Conservation (phyloP, 1,140 invertebrate genomes). For the Anagrus nilaparvatae region DNA sequence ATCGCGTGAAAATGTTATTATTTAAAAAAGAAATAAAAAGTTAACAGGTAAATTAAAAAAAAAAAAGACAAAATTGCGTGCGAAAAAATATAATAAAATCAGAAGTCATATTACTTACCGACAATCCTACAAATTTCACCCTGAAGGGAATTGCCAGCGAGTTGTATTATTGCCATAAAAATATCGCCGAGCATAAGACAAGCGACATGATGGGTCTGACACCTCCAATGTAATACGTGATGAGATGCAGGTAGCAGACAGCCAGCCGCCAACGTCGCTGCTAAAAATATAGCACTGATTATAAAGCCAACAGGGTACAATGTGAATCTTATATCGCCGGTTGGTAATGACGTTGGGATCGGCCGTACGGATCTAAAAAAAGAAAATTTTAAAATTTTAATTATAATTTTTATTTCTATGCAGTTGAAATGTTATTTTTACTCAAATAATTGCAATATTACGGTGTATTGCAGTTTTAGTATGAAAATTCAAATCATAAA, state of each 20-base stretch:
- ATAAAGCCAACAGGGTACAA: slow-evolving; percentile 65
- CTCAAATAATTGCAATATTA: too few species aligned
- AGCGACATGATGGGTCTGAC: slow-evolving; percentile 71
- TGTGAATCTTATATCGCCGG: slow-evolving; percentile 48
- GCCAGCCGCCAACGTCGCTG: slow-evolving; percentile 62
- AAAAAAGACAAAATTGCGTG: background rate
- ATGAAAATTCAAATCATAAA: too few species aligned
- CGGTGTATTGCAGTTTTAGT: too few species aligned
- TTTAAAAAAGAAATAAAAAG: too few species aligned
- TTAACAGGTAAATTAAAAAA: background rate
- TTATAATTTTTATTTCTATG: too few species aligned
- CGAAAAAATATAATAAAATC: slow-evolving; percentile 15
- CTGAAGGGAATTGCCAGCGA: slow-evolving; percentile 47
- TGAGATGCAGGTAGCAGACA: slow-evolving; percentile 67
- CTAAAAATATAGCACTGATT: slow-evolving; percentile 65
- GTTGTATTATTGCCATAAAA: slow-evolving; percentile 62
- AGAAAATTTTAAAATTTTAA: too few species aligned
- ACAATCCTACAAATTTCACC: slow-evolving; percentile 50
- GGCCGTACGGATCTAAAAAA: slow-evolving; percentile 26
- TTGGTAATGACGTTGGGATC: too few species aligned
- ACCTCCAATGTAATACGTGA: slow-evolving; percentile 74
- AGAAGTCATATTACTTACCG: slow-evolving; percentile 47
- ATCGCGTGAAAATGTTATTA: too few species aligned
- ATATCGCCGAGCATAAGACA: slow-evolving; percentile 68
- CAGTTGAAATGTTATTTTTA: too few species aligned